Conservation (phyloP, 2,888 invertebrate species). For the Lymantria dispar region DNA sequence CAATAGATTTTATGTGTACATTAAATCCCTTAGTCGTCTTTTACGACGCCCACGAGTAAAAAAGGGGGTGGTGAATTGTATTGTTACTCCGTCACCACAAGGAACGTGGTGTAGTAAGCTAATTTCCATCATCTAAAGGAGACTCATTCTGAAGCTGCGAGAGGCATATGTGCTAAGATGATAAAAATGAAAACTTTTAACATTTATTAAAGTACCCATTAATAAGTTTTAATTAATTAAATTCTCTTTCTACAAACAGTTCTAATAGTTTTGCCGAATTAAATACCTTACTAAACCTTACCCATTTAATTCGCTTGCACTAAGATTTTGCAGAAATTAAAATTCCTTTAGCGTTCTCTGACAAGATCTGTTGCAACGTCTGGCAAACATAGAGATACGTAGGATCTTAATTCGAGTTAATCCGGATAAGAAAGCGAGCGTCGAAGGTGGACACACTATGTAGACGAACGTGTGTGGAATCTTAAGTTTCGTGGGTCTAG, state of each 20-base stretch:
- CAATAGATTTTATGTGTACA: no score
- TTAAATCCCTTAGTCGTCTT: no score
- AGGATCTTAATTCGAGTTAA: conserved; percentile 75
- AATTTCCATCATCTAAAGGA: no score
- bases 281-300: conserved; percentile 10
- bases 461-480: conserved; percentile 60
- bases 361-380: conserved; percentile 50
- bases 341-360: conserved; percentile 36
- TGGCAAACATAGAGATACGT: conserved; percentile 65
- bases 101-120: no score
- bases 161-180: no score
- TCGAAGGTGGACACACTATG: conserved; percentile 66
- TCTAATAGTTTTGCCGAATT: conserved; percentile 10
- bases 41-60: no score
- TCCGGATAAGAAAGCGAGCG: conserved; percentile 67
- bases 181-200: no score
- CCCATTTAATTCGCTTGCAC: conserved; percentile 23
- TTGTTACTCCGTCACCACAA: no score
- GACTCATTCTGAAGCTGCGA: no score
- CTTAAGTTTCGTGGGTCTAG: conserved; percentile 36
- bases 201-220: no score
- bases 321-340: conserved; percentile 29
- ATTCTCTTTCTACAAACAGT: conserved; percentile 1
- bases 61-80: no score
- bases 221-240: not conserved